These are phyloP conservation scores for Geotrupes spiniger DNA, from an alignment of 2,888 invertebrate species.

Conservation along the genomic window DNA sequence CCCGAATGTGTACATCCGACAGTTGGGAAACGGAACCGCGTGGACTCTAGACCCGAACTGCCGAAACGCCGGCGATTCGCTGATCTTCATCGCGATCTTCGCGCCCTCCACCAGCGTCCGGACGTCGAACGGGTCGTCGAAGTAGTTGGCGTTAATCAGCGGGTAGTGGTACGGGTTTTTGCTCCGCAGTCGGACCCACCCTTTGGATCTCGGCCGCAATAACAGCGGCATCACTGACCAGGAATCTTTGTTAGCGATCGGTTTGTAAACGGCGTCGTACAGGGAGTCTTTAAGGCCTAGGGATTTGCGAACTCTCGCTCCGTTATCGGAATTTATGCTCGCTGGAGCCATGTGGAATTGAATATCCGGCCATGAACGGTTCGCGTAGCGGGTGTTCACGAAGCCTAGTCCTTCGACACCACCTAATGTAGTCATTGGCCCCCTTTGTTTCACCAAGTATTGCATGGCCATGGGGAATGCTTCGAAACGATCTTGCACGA, in stretches of 20 bases:
- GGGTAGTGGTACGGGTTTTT: constrained; percentile 86
- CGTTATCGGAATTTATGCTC: constrained; percentile 75
- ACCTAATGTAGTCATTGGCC: constrained; percentile 84
- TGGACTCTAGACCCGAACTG: constrained; percentile 78
- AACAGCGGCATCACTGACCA: constrained; percentile 87
- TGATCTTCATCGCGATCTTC: constrained; percentile 69
- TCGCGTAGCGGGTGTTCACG: constrained; percentile 81
- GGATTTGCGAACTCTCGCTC: constrained; percentile 69
- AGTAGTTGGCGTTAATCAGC: constrained; percentile 88
- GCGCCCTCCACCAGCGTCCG: constrained; percentile 80
- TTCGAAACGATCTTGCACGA: constrained; percentile 72
- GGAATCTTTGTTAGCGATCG: constrained; percentile 74
- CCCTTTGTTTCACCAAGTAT: constrained; percentile 73
- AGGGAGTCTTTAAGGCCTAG: constrained; percentile 76
- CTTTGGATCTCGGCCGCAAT: constrained; percentile 74
- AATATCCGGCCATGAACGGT: constrained; percentile 81
- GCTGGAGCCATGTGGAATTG: constrained; percentile 94
- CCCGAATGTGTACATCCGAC: constrained; percentile 67
- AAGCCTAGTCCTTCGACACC: constrained; percentile 87
- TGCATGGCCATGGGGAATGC: constrained; percentile 77
- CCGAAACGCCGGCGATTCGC: constrained; percentile 73
- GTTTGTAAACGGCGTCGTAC: constrained; percentile 75
- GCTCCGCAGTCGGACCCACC: constrained; percentile 71
- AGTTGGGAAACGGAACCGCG: constrained; percentile 74
- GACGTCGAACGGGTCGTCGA: constrained; percentile 75